Base-by-base conservation (phyloP, 2,888 invertebrate species). In the Pheosia tremula region DNA sequence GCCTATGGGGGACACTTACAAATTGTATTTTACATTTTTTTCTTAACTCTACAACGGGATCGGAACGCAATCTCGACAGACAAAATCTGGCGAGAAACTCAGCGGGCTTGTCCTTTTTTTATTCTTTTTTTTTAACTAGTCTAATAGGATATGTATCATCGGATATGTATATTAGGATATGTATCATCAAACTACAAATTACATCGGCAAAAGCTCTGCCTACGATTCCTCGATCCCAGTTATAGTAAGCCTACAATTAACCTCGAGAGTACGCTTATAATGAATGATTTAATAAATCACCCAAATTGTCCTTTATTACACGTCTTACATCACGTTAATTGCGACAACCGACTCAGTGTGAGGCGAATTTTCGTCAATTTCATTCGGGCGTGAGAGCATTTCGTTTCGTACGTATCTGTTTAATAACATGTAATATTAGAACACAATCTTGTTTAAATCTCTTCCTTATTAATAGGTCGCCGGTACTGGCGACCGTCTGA, bases 261-360 rank as follows among this genome's bases (percentile, higher is more conserved):
- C 88, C 88, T 75, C 65, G 68, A 71, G 64, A 66, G 63, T 66
- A 67, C 58, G 80, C 75, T 86, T 85, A 86, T 88, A 89, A 91
- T 84, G 81, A 89, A 90, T 87, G 89, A 86, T 88, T 82, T 87
- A 81, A 90, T 91, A 91, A 90, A 91, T 91, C 90, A 90, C 78
- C 78, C 72, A 82, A 89, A 91, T 75, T 89, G 86, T 84, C 88
- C 83, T 86, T 89, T 89, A 90, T 90, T 89, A 88, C 88, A 85
- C 87, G 87, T 89, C 90, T 91, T 88, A 90, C 89, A 86, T 90
- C 88, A 87, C 84, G 85, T 89, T 90, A 89, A 90, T 90, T 89
- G 87, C 88, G 90, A 88, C 86, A 83, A 81, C 81, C 77, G 77
- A 64, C 66, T 65, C 74, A 75, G 62, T 69, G 68, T 79, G 73